Conservation (phyloP, 2,113 vertebrate genomes). For the Apteryx mantelli region DNA sequence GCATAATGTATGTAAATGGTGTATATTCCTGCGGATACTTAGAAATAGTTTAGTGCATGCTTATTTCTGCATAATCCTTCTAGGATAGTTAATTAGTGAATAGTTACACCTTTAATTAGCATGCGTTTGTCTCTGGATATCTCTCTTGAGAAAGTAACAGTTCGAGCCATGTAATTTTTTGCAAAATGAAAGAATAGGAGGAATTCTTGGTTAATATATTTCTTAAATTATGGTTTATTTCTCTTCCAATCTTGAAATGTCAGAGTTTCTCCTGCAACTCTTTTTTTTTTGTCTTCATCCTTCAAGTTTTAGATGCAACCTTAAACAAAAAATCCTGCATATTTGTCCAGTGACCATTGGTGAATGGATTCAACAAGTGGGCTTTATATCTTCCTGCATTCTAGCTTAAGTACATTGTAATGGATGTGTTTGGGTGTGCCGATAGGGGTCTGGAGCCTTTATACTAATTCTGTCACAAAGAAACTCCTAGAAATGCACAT, state of each 20-base stretch:
- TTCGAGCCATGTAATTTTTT: neutral
- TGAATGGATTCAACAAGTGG: neutral
- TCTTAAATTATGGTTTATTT: neutral
- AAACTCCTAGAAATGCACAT: neutral
- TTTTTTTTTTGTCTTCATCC: neutral
- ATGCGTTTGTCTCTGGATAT: neutral
- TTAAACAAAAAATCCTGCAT: rapidly evolving
- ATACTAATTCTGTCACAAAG: neutral
- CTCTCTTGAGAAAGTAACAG: neutral
- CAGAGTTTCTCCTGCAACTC: neutral
- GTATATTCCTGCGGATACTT: rapidly evolving
- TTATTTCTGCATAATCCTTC: neutral
- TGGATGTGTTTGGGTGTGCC: neutral
- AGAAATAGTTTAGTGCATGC: neutral
- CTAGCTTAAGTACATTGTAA: rapidly evolving
- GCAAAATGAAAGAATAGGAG: neutral
- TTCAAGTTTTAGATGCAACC: neutral
- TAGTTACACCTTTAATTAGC: neutral
- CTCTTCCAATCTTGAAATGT: neutral
- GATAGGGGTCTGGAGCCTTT: neutral
- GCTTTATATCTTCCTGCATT: neutral
- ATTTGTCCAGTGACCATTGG: neutral
- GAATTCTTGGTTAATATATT: neutral
- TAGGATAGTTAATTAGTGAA: neutral
- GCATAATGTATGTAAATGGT: rapidly evolving